phyloP scores from a whole-genome alignment of 23 tunicate genomes.

The Trididemnum clinides region DNA sequence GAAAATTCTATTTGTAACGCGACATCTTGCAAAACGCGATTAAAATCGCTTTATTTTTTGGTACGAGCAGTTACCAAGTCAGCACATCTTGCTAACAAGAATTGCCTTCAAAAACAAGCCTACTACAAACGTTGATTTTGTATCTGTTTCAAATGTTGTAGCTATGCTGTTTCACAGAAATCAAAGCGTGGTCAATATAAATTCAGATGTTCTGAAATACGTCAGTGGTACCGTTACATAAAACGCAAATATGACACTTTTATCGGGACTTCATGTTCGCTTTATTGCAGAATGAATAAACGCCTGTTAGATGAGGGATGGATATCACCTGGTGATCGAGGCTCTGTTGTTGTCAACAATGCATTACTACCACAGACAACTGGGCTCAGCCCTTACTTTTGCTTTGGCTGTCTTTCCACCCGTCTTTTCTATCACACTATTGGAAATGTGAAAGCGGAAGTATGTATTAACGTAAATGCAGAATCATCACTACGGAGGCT shows the following conservation, averaged over 20 bases:
- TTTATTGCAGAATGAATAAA: background rate
- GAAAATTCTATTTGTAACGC: too few relatives aligned
- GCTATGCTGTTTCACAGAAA: too few relatives aligned
- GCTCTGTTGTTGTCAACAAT: background rate
- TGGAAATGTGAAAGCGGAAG: background rate
- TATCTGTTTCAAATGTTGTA: background rate
- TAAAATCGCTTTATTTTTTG: too few relatives aligned
- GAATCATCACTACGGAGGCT: too few relatives aligned
- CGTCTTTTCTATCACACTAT: constrained; percentile 17
- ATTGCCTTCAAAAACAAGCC: too few relatives aligned
- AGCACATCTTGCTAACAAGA: too few relatives aligned
- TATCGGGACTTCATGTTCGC: too few relatives aligned
- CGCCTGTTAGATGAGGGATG: background rate
- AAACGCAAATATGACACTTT: background rate
- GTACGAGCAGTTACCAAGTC: too few relatives aligned
- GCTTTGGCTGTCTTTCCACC: constrained; percentile 29
- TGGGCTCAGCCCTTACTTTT: constrained; percentile 39
- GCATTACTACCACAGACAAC: constrained; percentile 25
- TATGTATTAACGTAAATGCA: background rate
- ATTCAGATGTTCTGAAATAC: too few relatives aligned
- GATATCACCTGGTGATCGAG: background rate
- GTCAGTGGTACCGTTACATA: background rate
- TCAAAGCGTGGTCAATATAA: too few relatives aligned
- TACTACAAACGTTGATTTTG: background rate
- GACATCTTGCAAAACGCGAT: too few relatives aligned